Base-by-base conservation (phyloP, 2,888 invertebrate species). In the Agrochola lota region DNA sequence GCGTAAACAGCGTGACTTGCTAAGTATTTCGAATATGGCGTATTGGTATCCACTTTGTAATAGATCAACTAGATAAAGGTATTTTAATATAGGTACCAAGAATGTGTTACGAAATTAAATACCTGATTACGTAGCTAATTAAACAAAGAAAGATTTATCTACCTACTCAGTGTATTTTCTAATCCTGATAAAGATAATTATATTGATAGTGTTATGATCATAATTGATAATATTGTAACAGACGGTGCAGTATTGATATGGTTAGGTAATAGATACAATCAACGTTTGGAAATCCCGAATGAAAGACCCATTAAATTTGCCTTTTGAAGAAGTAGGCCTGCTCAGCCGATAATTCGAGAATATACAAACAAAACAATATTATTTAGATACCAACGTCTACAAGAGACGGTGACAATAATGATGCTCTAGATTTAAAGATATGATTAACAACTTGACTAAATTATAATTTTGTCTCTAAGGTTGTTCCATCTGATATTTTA, bases 161-260 rank as follows among this genome's bases (percentile, higher is more conserved):
- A 49, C 3, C n/a, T 60, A 40, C 2, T 20, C 55, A 35, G 8
- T 60, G 20, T 55, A 49, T 81, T 49, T 66, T 70, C 20, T 57
- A 81, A 70, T 81, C 43, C 80, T 70, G 60, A 66, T 70, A 52
- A 69, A 20, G 57, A 52, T 80, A 79, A 20, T 23, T 20, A n/a
- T 60, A 40, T 63, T 69, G 57, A 80, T 68, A 80, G 6, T 69
- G 7, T 52, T 26, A 20, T 55, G 26, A 60, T 64, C 52, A 5
- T 30, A 59, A 64, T 26, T 69, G 68, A 80, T 69, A 68, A 63
- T 49, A 60, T 57, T 26, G 52, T 15, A 80, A 57, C 3, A 43
- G 35, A 57, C 23, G 26, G 81, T 60, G 64, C 40, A 81, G 46
- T 30, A 76, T 20, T 69, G 43, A 59, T 59, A 74, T 55, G 17